A percentile compares a stretch with the other conserved stretches of the same genome.
phyloP scores from a whole-genome alignment of 1,140 invertebrate species.

The Xylocopa sonorina region DNA sequence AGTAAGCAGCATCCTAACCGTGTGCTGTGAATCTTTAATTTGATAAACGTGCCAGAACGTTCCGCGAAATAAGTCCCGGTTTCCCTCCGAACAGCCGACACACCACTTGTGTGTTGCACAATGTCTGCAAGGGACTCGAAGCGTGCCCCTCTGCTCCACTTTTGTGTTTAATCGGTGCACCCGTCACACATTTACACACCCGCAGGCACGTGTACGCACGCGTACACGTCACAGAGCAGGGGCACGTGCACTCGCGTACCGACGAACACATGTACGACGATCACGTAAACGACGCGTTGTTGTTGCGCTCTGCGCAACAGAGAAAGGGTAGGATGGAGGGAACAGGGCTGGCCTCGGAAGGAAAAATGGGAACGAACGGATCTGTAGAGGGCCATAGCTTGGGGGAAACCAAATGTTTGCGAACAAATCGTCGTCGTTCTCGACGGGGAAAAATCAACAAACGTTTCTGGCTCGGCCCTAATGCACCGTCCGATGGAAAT shows the following conservation, averaged over 20 bases:
- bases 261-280: background rate
- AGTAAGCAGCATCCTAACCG: background rate
- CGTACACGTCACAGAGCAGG: too few relatives aligned
- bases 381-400: slow-evolving; percentile 45
- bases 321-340: background rate
- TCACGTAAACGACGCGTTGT: slow-evolving; percentile 12
- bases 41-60: slow-evolving; percentile 21
- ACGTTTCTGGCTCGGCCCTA: slow-evolving; percentile 50
- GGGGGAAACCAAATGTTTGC: slow-evolving; percentile 65
- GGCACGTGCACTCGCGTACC: background rate
- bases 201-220: background rate
- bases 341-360: background rate
- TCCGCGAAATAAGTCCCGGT: slow-evolving; percentile 10
- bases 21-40: slow-evolving; percentile 37
- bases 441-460: slow-evolving; percentile 64
- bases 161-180: slow-evolving; percentile 50
- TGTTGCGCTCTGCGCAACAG: slow-evolving; percentile 7
- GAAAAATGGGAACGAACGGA: slow-evolving; percentile 61
- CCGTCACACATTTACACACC: too few relatives aligned
- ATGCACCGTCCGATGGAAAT: slow-evolving; percentile 58
- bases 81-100: slow-evolving; percentile 16
- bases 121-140: slow-evolving; percentile 24
- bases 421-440: slow-evolving; percentile 66
- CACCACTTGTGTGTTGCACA: background rate
- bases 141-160: slow-evolving; percentile 13